Evolutionary conservation across 2,888 invertebrate genomes (phyloP).

Genomic region (Thymelicus lineola): DNA sequence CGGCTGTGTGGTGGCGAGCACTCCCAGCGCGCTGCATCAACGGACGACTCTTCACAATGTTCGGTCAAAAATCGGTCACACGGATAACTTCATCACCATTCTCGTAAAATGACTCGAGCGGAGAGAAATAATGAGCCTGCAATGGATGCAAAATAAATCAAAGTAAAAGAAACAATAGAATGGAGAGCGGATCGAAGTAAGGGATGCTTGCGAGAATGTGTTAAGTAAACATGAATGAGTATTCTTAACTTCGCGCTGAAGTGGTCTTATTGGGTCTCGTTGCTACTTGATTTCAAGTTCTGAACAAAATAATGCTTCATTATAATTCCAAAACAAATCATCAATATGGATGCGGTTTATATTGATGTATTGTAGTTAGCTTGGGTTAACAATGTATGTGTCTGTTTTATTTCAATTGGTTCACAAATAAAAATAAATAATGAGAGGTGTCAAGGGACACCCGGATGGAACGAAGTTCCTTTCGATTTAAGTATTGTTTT

Average conservation of each 20-base stretch:
- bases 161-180: background rate
- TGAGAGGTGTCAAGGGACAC: no score
- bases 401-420: no score
- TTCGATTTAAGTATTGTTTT: no score
- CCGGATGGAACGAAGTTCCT: no score
- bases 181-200: background rate
- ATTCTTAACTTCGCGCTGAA: background rate
- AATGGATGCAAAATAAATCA: constrained; percentile 1
- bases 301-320: no score
- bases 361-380: no score
- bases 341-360: no score
- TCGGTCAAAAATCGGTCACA: background rate
- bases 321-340: no score
- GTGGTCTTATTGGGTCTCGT: background rate
- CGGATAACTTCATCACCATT: background rate
- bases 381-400: no score
- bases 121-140: background rate
- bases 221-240: background rate
- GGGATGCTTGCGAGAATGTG: background rate
- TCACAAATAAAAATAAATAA: no score
- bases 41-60: background rate
- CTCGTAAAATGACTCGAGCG: background rate
- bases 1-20: background rate
- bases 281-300: background rate
- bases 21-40: background rate